Evolutionary conservation across 2,888 invertebrate species (phyloP), one percentile per base, ranked within the genome.

Genomic region (Mongoloraphidia duomilia): DNA sequence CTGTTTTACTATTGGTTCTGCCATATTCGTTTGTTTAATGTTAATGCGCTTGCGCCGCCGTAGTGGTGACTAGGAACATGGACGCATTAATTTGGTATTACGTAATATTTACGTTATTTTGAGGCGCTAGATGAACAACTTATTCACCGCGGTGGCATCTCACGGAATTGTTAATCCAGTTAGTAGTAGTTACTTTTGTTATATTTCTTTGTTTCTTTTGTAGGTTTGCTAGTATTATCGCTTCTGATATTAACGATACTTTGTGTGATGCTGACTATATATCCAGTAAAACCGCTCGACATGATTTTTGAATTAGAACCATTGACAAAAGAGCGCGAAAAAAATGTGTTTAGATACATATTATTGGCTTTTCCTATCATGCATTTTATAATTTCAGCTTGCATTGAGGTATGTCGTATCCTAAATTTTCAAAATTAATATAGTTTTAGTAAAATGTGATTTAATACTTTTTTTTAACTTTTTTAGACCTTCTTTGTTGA

Each of bases 191-290:
- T 14, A 9, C 41, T 51, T 51, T 49, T 26, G 47, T 49, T 52
- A 38, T 42, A 26, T 13, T 5, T 41, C 50, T 48, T 50, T 49
- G 42, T 56, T 49, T 56, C 41, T 50, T 52, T 63, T 67, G 37
- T 66, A 80, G 80, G 72, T 57, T 72, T 71, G 57, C 77, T 85
- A 65, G 67, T 84, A 50, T 52, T 71, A 9, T 72, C 77, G 10
- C 60, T 82, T 9, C 52, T 79, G 8, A 60, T 72, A 1, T 73
- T 83, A 56, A 68, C 75, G 0, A 64, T 66, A 3, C 72, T 79
- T 50, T 77, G 79, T 48, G 64, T 74, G 0, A 61, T 78, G 53
- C 60, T 84, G 11, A 66, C 79, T 49, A 60, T 84, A 44, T 70
- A 71, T 54, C 80, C 81, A 9, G 69, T 73, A 63, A 55, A 63